phyloP scores from a whole-genome alignment of 2,888 invertebrate species.

The Idaea dimidiata region DNA sequence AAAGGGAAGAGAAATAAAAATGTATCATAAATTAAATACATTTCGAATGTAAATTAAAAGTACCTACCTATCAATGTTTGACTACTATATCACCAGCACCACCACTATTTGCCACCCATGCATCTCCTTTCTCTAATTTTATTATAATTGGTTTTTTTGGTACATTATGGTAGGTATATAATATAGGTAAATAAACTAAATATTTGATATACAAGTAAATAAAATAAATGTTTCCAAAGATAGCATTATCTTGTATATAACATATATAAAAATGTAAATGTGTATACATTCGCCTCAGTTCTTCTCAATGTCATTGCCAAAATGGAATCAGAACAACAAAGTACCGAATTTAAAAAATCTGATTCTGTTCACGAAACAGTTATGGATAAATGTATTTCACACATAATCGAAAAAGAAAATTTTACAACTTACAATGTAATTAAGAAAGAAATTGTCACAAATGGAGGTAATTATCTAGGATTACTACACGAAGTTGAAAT shows the following conservation, averaged over 20 bases:
- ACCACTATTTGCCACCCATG: too few relatives aligned
- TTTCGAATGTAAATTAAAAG: too few relatives aligned
- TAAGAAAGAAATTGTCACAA: conserved; percentile 32
- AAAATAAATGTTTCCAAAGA: too few relatives aligned
- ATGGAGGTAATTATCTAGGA: conserved; percentile 52
- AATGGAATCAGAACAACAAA: neutral
- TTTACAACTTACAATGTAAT: conserved; percentile 33
- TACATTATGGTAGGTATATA: too few relatives aligned
- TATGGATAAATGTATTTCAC: conserved; percentile 24
- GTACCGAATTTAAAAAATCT: neutral
- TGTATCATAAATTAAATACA: too few relatives aligned
- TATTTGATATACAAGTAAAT: too few relatives aligned
- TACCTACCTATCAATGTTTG: too few relatives aligned
- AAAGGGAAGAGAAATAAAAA: too few relatives aligned
- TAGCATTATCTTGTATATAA: neutral
- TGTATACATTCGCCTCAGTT: neutral
- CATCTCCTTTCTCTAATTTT: too few relatives aligned
- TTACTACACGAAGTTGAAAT: conserved; percentile 43
- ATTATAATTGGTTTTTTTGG: too few relatives aligned
- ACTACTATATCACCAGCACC: too few relatives aligned
- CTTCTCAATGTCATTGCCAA: neutral
- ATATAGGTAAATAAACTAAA: too few relatives aligned
- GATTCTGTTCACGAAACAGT: neutral
- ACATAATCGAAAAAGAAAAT: conserved; percentile 32
- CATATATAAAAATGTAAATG: neutral